These are phyloP conservation scores for Heterochromis multidens DNA, from an alignment of 2,113 vertebrate species.

Conservation along the genomic window DNA sequence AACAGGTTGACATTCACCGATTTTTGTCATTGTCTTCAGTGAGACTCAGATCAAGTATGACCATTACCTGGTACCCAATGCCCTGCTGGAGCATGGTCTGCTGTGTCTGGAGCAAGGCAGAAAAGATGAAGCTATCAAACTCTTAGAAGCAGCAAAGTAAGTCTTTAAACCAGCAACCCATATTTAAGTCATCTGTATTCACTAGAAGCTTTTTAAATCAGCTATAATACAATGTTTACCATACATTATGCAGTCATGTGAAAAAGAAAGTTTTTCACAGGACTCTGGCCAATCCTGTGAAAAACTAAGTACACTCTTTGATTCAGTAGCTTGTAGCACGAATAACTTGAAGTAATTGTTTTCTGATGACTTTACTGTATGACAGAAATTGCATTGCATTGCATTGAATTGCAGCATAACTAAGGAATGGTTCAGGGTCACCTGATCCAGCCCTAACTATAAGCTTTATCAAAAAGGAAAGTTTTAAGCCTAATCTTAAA, in stretches of 20 bases:
- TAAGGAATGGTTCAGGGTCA: neutral
- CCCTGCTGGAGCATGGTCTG: constrained; percentile 88
- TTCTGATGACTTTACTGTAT: too few relatives aligned
- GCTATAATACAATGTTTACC: neutral
- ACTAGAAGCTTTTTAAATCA: neutral
- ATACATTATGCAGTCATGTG: neutral
- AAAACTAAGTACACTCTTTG: neutral
- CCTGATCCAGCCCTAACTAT: neutral
- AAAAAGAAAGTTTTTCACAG: neutral
- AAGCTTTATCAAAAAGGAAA: neutral
- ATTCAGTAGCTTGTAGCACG: neutral
- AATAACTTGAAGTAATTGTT: neutral
- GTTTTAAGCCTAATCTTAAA: neutral
- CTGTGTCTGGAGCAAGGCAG: constrained; percentile 88
- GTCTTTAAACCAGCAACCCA: constrained; percentile 17
- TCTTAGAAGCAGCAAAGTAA: constrained; percentile 92
- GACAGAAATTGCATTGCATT: neutral
- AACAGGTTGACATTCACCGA: neutral
- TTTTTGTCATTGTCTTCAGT: constrained; percentile 71
- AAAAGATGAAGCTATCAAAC: constrained; percentile 85
- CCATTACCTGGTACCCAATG: constrained; percentile 95
- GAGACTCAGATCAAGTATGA: constrained; percentile 95
- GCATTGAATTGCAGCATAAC: neutral
- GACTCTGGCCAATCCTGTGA: too few relatives aligned
- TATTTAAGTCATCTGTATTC: neutral